Percentiles rank a stretch among this genome's conserved stretches.
Conservation (phyloP, 1,140 invertebrate species). For the Euura lappo region DNA sequence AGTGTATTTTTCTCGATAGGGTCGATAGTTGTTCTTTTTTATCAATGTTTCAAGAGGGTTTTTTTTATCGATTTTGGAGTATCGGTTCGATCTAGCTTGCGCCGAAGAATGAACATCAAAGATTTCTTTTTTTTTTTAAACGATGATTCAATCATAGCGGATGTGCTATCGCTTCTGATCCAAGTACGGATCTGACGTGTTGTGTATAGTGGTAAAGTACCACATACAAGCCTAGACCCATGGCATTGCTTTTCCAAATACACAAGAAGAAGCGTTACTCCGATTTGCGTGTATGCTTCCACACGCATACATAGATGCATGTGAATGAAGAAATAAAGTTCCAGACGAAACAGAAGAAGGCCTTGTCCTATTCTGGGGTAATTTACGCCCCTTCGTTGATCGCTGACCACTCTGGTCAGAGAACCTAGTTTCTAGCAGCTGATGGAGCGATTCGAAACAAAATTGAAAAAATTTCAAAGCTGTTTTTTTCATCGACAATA, state of each 20-base stretch:
- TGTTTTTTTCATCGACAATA: no score
- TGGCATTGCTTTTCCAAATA: neutral
- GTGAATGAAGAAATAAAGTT: neutral
- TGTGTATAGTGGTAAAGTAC: neutral
- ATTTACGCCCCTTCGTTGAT: neutral
- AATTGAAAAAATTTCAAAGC: no score
- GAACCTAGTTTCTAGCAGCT: no score
- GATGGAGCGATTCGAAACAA: no score
- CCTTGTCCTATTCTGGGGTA: constrained; percentile 6
- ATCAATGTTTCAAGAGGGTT: no score
- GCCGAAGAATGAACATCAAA: no score
- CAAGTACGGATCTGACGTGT: neutral
- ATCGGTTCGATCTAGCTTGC: no score
- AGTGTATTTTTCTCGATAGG: no score
- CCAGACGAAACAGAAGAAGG: neutral
- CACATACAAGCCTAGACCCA: neutral
- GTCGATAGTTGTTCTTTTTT: no score
- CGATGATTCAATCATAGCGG: no score
- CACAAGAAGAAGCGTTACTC: neutral
- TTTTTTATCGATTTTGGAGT: no score
- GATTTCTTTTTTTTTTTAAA: no score
- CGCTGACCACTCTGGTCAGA: neutral
- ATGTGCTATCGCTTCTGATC: neutral
- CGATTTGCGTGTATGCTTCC: neutral
- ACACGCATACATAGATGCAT: neutral